phyloP scores from a whole-genome alignment of 2,113 vertebrate genomes.

The Gyps fulvus region DNA sequence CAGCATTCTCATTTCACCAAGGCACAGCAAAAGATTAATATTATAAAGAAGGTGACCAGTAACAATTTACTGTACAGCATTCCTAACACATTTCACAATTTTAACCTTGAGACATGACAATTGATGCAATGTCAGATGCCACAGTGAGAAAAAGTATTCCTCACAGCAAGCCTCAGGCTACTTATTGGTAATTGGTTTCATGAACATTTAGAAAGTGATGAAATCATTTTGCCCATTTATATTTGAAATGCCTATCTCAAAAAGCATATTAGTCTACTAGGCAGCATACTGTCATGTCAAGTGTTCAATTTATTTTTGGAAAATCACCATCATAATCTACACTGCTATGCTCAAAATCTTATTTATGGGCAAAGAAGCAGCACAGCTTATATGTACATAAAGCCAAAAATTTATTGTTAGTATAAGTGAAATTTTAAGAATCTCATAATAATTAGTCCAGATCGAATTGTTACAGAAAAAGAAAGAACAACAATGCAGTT shows the following conservation, averaged over 20 bases:
- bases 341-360: not conserved
- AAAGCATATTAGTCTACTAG: not conserved
- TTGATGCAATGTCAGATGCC: not conserved
- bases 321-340: not conserved
- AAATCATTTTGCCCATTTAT: not conserved
- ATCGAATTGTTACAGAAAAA: not conserved
- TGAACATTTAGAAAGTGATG: not conserved
- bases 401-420: not conserved
- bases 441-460: not conserved
- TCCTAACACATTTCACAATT: not conserved
- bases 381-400: not conserved
- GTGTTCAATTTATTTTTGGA: not conserved
- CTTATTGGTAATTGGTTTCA: slow-evolving; percentile 17
- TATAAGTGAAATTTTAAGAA: not conserved
- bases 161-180: not conserved
- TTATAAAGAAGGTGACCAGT: not conserved
- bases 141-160: not conserved
- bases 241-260: not conserved
- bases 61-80: not conserved
- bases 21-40: not conserved
- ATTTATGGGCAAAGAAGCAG: not conserved
- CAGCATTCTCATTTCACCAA: not conserved
- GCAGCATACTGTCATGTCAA: not conserved
- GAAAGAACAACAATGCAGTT: not conserved
- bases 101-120: slow-evolving; percentile 6